A percentile compares a stretch with the other conserved stretches of the same genome.
Conservation (phyloP, 23 tunicate genomes). For the Trididemnum clinides region DNA sequence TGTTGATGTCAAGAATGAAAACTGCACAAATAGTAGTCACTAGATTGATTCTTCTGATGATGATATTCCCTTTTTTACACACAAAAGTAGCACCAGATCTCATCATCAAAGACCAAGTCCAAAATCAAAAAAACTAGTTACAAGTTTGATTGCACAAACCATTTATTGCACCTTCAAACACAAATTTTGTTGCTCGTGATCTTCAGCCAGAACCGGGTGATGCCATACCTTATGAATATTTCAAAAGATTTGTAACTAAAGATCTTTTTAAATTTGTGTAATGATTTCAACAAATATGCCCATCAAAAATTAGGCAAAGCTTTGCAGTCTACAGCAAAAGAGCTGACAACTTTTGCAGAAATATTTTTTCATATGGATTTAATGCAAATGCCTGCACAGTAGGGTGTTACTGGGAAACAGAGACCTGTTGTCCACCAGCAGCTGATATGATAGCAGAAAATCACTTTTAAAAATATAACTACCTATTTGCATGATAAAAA, state of each 20-base stretch:
- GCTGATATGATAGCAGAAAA: not conserved
- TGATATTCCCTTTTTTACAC: too few relatives aligned
- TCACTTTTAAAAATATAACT: not conserved
- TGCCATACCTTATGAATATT: not conserved
- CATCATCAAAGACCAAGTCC: not conserved
- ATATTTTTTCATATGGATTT: not conserved
- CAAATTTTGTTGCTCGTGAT: not conserved
- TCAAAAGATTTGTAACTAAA: not conserved
- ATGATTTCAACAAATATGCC: not conserved
- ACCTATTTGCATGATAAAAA: not conserved
- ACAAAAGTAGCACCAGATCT: too few relatives aligned
- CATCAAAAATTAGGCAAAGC: not conserved
- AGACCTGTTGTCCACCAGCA: not conserved
- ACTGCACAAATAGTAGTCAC: too few relatives aligned
- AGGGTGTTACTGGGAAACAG: not conserved
- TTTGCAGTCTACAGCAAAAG: not conserved
- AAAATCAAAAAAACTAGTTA: not conserved
- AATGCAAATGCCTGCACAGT: not conserved
- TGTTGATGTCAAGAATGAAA: too few relatives aligned
- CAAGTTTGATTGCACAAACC: not conserved
- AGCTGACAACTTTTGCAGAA: not conserved
- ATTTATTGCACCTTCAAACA: not conserved
- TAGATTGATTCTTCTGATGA: too few relatives aligned
- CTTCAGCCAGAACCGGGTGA: not conserved
- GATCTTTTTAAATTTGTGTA: not conserved